Base-by-base conservation (phyloP, 2,888 invertebrate genomes). In the Oligia fasciuncula region DNA sequence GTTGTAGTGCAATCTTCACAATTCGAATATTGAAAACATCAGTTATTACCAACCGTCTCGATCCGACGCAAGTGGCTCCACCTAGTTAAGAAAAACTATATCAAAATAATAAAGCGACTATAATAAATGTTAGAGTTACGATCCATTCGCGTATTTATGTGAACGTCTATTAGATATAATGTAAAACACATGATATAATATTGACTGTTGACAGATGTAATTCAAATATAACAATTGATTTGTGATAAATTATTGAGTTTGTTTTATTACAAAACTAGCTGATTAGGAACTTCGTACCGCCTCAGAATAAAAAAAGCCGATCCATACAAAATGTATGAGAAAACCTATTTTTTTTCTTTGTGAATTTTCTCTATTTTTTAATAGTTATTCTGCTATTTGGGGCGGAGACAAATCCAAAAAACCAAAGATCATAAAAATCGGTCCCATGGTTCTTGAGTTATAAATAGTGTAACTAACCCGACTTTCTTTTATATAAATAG, bases 141-240 rank as follows among this genome's bases (percentile, higher is more conserved):
- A 70, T 54, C 29, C 23, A 77, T 81, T 79, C 23, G 9, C 63
- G 57, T 78, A 76, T 68, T 51, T 75, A 54, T 73, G 60, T 73
- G 57, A 77, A 73, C 40, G 60, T 80, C 54, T 76, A 51, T 70
- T 71, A 65, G 67, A 68, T 77, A 72, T 0, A 49, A 29, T 84
- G 46, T 79, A 81, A 77, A 79, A 69, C 79, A 85, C 69, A 65
- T 77, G 46, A 46, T 72, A 79, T 74, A 75, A 79, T 84, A 81
- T 83, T 83, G 86, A 85, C 80, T 89, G 85, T 86, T 89, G 83
- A 80, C 57, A 76, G 63, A 88, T 89, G 43, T 88, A 86, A 83
- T 81, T 77, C 70, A 83, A 87, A 75, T 84, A 86, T 80, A 83
- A 83, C 46, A 81, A 87, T 87, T 85, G 86, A 86, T 86, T 86